These are phyloP conservation scores for Morone saxatilis DNA, from an alignment of 2,113 vertebrate species.

Conservation along the genomic window DNA sequence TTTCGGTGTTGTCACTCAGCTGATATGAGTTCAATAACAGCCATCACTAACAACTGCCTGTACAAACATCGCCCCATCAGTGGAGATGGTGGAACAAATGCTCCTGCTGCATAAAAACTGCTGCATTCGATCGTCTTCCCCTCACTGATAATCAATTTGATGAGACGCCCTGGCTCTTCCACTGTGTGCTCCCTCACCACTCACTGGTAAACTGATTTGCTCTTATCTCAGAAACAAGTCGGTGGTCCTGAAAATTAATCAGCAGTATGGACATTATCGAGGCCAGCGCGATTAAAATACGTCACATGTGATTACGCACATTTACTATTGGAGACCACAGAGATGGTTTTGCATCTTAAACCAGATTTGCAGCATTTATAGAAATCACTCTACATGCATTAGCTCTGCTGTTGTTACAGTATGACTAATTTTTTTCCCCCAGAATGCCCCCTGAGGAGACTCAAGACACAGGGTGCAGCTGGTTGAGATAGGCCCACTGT, in stretches of 20 bases:
- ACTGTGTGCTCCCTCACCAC: neutral
- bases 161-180: neutral
- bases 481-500: conserved; percentile 39
- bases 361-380: neutral
- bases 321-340: conserved; percentile 5
- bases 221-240: conserved; percentile 32
- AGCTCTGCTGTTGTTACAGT: conserved; percentile 12
- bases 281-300: neutral
- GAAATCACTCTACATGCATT: neutral
- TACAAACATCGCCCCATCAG: neutral
- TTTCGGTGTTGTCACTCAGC: neutral
- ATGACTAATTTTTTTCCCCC: conserved; percentile 54
- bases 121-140: neutral
- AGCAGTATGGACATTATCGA: neutral
- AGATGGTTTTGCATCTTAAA: conserved; percentile 1
- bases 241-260: conserved; percentile 31
- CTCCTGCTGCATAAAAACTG: conserved; percentile 15
- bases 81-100: neutral
- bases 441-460: conserved; percentile 53
- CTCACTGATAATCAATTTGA: conserved; percentile 40
- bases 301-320: conserved; percentile 3
- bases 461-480: conserved; percentile 40
- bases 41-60: neutral
- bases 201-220: conserved; percentile 23
- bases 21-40: neutral